phyloP scores from a whole-genome alignment of 2,113 vertebrate species.

The Dryoscopus gambensis region DNA sequence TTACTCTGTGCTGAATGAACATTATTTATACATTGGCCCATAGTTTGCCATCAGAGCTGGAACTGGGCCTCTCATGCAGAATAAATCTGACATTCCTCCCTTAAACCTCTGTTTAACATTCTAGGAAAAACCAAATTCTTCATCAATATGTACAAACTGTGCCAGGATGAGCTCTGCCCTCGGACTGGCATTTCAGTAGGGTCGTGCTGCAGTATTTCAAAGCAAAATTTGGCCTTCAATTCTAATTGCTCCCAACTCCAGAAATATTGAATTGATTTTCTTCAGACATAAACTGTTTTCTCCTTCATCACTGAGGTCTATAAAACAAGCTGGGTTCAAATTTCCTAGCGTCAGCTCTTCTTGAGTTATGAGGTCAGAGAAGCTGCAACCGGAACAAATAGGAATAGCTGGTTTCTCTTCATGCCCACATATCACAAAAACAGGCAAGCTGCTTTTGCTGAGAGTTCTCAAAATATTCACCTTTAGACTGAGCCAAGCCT shows the following conservation, averaged over 20 bases:
- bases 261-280: conserved; percentile 52
- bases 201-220: background rate
- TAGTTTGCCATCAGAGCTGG: background rate
- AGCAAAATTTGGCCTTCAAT: background rate
- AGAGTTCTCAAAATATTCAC: background rate
- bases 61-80: background rate
- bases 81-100: background rate
- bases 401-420: conserved; percentile 24
- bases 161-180: conserved; percentile 12
- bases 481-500: background rate
- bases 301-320: conserved; percentile 12
- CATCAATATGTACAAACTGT: background rate
- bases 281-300: conserved; percentile 28
- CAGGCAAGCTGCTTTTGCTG: background rate
- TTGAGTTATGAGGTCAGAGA: conserved; percentile 45
- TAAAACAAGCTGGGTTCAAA: conserved; percentile 35
- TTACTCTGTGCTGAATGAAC: background rate
- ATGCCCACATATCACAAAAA: background rate
- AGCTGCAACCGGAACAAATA: background rate
- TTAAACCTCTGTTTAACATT: background rate
- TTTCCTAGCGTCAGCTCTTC: conserved; percentile 37
- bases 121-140: background rate
- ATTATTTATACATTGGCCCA: background rate
- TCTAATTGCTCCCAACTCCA: background rate
- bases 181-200: background rate